These are phyloP conservation scores for Nesidiocoris tenuis DNA, from an alignment of 2,888 invertebrate genomes.

Conservation along the genomic window DNA sequence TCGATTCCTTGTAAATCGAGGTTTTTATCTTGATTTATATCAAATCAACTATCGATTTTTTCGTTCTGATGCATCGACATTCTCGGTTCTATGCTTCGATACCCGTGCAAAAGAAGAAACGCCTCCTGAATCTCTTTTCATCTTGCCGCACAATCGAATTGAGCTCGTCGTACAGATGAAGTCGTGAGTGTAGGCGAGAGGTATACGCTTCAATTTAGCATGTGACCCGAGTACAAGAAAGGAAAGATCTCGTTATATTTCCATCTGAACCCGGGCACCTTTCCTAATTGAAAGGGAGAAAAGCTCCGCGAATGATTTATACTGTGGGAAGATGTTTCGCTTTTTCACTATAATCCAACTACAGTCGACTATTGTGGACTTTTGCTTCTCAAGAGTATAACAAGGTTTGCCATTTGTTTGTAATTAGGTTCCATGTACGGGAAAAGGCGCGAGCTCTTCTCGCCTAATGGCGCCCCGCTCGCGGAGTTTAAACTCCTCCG, in stretches of 20 bases:
- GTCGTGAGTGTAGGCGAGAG: no score
- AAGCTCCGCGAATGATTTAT: not conserved
- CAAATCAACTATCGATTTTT: no score
- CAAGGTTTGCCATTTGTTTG: conserved; percentile 42
- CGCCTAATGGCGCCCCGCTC: conserved; percentile 29
- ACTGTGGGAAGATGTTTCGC: not conserved
- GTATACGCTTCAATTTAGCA: conserved; percentile 32
- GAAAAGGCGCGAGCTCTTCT: conserved; percentile 21
- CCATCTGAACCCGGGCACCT: conserved; percentile 27
- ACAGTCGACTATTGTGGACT: conserved; percentile 9
- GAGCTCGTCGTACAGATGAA: no score
- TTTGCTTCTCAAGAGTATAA: conserved; percentile 26
- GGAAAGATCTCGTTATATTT: conserved; percentile 33
- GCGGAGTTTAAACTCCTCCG: not conserved
- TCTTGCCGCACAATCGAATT: no score
- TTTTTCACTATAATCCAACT: conserved; percentile 6
- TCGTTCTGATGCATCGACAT: no score
- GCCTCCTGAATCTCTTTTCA: no score
- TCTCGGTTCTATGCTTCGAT: no score
- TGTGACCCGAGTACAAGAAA: conserved; percentile 34
- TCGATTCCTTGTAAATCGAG: no score
- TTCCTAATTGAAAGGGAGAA: conserved; percentile 29
- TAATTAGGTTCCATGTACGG: conserved; percentile 41
- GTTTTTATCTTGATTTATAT: no score
- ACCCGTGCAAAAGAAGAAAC: no score